Percentiles rank a stretch among this genome's conserved stretches.
These are phyloP conservation scores for Drosophila tristis DNA, from an alignment of 1,140 invertebrate species.

Conservation along the genomic window DNA sequence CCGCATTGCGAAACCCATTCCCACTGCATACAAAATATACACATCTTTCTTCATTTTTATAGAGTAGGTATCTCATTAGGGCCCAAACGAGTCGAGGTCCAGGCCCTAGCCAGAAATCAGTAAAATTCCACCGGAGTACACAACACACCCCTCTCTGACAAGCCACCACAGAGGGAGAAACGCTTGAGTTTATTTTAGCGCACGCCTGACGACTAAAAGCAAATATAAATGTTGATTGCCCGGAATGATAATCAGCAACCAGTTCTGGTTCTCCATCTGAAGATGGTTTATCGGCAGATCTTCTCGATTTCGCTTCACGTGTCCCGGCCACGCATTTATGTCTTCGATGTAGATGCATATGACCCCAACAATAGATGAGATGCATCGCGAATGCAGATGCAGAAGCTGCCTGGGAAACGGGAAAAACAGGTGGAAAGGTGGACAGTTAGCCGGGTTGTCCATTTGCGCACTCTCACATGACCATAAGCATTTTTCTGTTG, in stretches of 20 bases:
- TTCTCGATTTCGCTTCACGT: slow-evolving; percentile 37
- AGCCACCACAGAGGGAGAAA: slow-evolving; percentile 1
- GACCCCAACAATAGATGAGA: too few species aligned
- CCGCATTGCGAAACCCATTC: too few species aligned
- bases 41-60: slow-evolving; percentile 9
- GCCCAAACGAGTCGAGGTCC: too few species aligned
- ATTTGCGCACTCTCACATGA: neutral
- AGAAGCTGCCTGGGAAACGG: too few species aligned
- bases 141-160: slow-evolving; percentile 1
- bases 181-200: slow-evolving; percentile 30
- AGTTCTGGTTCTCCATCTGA: slow-evolving; percentile 18
- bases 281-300: slow-evolving; percentile 1
- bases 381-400: too few species aligned
- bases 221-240: slow-evolving; percentile 38
- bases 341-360: too few species aligned
- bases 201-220: neutral
- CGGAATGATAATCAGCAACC: slow-evolving; percentile 34
- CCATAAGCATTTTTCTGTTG: slow-evolving; percentile 12
- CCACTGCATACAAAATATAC: neutral
- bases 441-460: slow-evolving; percentile 6
- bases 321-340: slow-evolving; percentile 15
- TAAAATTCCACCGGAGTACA: too few species aligned
- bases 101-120: too few species aligned
- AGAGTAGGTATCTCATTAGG: slow-evolving; percentile 3
- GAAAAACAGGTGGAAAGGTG: too few species aligned